Base-by-base conservation (phyloP, 2,888 invertebrate species). In the Ichneumon xanthorius region DNA sequence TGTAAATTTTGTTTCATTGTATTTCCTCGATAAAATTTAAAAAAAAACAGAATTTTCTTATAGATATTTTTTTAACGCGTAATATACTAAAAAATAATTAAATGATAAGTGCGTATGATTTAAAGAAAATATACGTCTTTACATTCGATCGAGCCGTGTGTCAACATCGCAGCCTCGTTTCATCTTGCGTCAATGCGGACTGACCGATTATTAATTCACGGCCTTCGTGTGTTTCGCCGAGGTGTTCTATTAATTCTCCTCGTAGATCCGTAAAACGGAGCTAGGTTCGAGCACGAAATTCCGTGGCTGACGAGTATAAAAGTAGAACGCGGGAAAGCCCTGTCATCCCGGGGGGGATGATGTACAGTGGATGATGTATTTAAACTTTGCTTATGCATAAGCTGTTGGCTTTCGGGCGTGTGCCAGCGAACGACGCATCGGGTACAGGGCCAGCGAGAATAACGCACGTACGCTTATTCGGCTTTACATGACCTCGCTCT, bases 371-470 rank as follows among this genome's bases (percentile, higher is more conserved):
- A 45, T 4, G 58, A 58, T 58, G 26, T 19, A 58, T 26, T 58
- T 55, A 22, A 58, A 22, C 58, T 58, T 22, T 58, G 11, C 58
- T 58, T 19, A 26, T 22, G 55, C 11, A 22, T 55, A 22, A 55
- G 7, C 53, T 19, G 53, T 22, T 30, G 33, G 19, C 75, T n/a
- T n/a, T 22, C 55, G 30, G 33, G 19, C 75, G 30, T n/a, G 50
- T 37, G 16, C 14, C 33, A 30, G 50, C 81, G 77, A 33, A 67
- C 40, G 63, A 80, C 80, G 71, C 80, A 86, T 82, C 80, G 85
- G 86, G 84, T 67, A 82, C 82, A 86, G 82, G 85, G 85, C 78
- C 85, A 86, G 53, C 70, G 30, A 82, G 61, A 26, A 67, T 9
- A 33, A 71, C 71, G 48, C 48, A 26, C 61, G 26, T 26, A 30